Evolutionary conservation across 2,113 vertebrate species (phyloP).

Genomic region (Malurus melanocephalus): DNA sequence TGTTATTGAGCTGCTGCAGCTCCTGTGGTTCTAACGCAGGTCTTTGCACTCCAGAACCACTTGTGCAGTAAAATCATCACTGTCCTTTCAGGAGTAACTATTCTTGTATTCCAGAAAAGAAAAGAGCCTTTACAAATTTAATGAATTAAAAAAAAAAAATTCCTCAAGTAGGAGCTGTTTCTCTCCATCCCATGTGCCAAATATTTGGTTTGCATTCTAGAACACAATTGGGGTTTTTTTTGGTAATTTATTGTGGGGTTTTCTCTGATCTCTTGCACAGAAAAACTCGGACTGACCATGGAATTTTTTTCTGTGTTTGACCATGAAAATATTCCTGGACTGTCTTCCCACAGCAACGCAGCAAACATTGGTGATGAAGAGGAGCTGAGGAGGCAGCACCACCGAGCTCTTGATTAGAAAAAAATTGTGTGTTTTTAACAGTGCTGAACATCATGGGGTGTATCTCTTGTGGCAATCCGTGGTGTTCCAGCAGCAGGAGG

Average conservation of each 20-base stretch:
- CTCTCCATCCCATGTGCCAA: accelerated
- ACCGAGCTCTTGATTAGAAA: background rate
- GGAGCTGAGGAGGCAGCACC: background rate
- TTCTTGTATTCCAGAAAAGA: background rate
- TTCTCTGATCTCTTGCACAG: background rate
- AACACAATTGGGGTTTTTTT: background rate
- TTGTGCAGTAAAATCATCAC: background rate
- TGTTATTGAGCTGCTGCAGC: background rate
- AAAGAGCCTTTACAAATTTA: background rate
- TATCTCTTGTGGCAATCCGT: background rate
- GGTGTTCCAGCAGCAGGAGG: background rate
- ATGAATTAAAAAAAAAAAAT: background rate
- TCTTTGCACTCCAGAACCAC: background rate
- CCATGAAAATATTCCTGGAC: background rate
- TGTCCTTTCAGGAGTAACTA: background rate
- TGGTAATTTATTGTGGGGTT: accelerated
- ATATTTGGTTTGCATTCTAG: background rate
- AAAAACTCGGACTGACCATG: background rate
- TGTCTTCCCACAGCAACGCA: background rate
- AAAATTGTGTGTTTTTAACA: background rate
- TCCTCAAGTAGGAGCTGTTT: background rate
- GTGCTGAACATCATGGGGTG: background rate
- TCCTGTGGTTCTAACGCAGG: background rate
- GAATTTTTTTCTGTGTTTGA: background rate
- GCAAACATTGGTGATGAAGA: background rate